Percentiles rank a stretch among this genome's conserved stretches.
These are phyloP conservation scores for Vireo altiloquus DNA, from an alignment of 2,113 vertebrate genomes.

Conservation along the genomic window DNA sequence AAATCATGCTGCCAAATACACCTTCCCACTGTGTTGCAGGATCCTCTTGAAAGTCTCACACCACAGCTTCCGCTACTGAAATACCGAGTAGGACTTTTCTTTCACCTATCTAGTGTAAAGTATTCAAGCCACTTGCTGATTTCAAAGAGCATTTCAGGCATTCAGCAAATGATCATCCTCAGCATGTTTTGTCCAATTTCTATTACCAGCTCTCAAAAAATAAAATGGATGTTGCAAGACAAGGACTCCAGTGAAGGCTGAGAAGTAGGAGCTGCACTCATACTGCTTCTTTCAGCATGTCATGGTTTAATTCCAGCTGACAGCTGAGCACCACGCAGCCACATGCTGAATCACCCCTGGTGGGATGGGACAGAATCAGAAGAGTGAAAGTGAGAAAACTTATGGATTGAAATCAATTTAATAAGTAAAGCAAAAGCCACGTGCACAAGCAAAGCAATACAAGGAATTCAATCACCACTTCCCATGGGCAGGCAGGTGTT, in stretches of 20 bases:
- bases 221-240: not conserved
- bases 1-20: not conserved
- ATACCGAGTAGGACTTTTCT: not conserved
- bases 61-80: not conserved
- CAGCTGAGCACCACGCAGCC: accelerated
- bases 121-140: not conserved
- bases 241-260: not conserved
- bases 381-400: not conserved
- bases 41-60: not conserved
- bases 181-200: not conserved
- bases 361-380: not conserved
- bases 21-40: not conserved
- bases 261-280: not conserved
- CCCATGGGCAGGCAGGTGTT: not conserved
- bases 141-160: not conserved
- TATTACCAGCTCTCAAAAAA: not conserved
- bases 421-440: not conserved
- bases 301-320: not conserved
- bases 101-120: not conserved
- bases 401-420: not conserved
- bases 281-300: not conserved
- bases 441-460: not conserved
- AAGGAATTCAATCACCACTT: not conserved
- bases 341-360: not conserved
- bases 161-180: not conserved